These are phyloP conservation scores for honey bee (Apis mellifera) DNA, from an alignment of 1,140 invertebrate genomes.

Conservation along the genomic window Amel_HAv3.1 CM009932.2:12332501-12333000, in stretches of 20 bases:
- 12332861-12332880: too few relatives aligned
- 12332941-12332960: background rate
- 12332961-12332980: conserved; percentile 23
- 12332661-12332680: conserved; percentile 37
- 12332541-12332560: background rate
- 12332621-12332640: conserved; percentile 54
- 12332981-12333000: conserved; percentile 13
- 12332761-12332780: conserved; percentile 26
- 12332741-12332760: conserved; percentile 22
- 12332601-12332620: conserved; percentile 43
- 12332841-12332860: too few relatives aligned
- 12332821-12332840: background rate
- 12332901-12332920: background rate
- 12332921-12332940: background rate
- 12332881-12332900: background rate
- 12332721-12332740: conserved; percentile 46
- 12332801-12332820: too few relatives aligned
- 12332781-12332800: background rate
- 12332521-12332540: conserved; percentile 48
- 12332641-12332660: conserved; percentile 1
- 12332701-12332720: background rate
- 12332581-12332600: conserved; percentile 31
- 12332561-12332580: conserved; percentile 8
- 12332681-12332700: conserved; percentile 44
- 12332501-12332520: background rate